phyloP scores from a whole-genome alignment of 2,113 vertebrate genomes.

The Seriola rivoliana region DNA sequence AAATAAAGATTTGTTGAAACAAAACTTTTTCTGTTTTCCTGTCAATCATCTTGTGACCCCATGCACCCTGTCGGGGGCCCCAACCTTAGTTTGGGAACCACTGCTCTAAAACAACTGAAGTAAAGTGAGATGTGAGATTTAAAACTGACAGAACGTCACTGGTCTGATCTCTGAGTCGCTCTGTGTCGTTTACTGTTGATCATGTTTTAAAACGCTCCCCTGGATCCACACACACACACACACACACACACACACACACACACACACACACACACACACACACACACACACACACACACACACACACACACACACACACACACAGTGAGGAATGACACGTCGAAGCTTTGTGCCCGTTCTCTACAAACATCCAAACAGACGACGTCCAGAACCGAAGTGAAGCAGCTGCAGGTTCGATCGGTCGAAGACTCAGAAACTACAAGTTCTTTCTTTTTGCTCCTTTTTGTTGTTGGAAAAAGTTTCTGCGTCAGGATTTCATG shows the following conservation, averaged over 20 bases:
- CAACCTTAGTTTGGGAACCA: no score
- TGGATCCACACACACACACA: neutral
- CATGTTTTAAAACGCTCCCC: neutral
- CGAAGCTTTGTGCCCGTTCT: neutral
- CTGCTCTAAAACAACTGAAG: no score
- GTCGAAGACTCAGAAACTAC: neutral
- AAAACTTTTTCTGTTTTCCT: no score
- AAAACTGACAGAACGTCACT: neutral
- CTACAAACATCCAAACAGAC: neutral
- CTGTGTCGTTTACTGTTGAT: neutral
- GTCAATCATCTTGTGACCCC: no score
- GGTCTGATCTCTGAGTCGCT: neutral
- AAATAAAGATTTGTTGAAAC: no score
- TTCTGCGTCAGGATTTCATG: neutral
- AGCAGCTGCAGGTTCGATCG: neutral
- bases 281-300: no score
- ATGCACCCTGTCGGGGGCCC: no score
- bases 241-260: no score
- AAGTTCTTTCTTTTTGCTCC: neutral
- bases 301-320: neutral
- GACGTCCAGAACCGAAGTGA: neutral
- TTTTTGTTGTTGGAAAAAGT: neutral
- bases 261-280: no score
- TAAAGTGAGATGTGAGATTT: no score
- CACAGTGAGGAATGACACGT: slow-evolving; percentile 1